These are phyloP conservation scores for Hypercompe scribonia DNA, from an alignment of 2,888 invertebrate genomes.

Conservation along the genomic window DNA sequence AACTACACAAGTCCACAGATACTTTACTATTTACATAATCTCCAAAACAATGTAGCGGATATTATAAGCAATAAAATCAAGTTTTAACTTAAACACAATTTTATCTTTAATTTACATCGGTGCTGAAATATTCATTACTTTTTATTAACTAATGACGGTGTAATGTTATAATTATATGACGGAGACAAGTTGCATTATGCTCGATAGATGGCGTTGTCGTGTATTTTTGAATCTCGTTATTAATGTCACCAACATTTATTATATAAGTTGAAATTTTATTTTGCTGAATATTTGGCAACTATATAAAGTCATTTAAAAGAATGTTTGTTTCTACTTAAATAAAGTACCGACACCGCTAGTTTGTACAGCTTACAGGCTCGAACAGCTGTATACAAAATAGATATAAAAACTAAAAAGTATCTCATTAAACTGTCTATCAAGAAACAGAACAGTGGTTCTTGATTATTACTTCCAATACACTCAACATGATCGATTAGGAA, in stretches of 20 bases:
- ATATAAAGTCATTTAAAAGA: no score
- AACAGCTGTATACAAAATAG: constrained; percentile 1
- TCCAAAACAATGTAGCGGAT: neutral
- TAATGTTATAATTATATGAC: no score
- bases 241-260: no score
- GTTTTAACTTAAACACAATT: neutral
- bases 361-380: no score
- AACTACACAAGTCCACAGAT: neutral
- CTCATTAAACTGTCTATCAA: constrained; percentile 2
- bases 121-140: constrained; percentile 5
- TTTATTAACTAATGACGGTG: no score
- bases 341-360: no score
- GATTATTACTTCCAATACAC: constrained; percentile 25
- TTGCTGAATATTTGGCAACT: no score
- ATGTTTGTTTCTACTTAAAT: no score
- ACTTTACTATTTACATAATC: neutral
- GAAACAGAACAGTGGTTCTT: neutral
- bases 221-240: no score
- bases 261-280: no score
- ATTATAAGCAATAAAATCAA: neutral
- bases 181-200: no score
- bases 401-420: neutral
- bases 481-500: constrained; percentile 44
- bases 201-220: no score
- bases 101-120: constrained; percentile 5